These are phyloP conservation scores for Mormyrus iriodes DNA, from an alignment of 2,113 vertebrate genomes.

Conservation along the genomic window DNA sequence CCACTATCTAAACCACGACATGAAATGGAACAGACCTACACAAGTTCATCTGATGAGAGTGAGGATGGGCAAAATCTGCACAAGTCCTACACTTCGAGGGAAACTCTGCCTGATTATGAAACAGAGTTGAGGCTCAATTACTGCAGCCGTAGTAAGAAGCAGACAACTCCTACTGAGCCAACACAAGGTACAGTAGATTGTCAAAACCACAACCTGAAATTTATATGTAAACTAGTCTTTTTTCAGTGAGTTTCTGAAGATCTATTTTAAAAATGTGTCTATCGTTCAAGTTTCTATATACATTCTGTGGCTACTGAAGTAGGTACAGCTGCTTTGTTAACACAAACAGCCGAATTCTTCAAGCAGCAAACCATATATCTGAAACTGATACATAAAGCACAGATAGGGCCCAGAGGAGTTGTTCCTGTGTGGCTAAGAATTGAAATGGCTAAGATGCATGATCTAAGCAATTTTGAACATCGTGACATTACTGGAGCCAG, in stretches of 20 bases:
- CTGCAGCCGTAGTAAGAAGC: slow-evolving; percentile 72
- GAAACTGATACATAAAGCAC: background rate
- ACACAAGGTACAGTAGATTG: slow-evolving; percentile 59
- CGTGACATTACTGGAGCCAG: background rate
- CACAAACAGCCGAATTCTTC: background rate
- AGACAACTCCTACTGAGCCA: slow-evolving; percentile 64
- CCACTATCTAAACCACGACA: slow-evolving; percentile 76
- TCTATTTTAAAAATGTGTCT: background rate
- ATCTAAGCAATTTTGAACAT: background rate
- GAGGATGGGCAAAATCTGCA: slow-evolving; percentile 74
- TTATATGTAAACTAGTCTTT: background rate
- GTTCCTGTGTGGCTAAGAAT: background rate
- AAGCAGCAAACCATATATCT: background rate
- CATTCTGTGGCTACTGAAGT: background rate
- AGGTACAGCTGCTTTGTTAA: background rate
- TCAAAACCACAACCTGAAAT: background rate
- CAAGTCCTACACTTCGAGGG: slow-evolving; percentile 71
- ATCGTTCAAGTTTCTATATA: background rate
- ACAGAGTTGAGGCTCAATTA: slow-evolving; percentile 76
- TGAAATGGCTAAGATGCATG: background rate
- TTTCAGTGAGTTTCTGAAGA: background rate
- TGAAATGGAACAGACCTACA: slow-evolving; percentile 78
- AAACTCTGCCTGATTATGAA: slow-evolving; percentile 72
- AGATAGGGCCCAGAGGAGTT: background rate
- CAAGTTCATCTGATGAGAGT: slow-evolving; percentile 81